Evolutionary conservation across 2,888 invertebrate species (phyloP), one percentile per base, ranked within the genome.

Genomic region (Bombylius discolor): DNA sequence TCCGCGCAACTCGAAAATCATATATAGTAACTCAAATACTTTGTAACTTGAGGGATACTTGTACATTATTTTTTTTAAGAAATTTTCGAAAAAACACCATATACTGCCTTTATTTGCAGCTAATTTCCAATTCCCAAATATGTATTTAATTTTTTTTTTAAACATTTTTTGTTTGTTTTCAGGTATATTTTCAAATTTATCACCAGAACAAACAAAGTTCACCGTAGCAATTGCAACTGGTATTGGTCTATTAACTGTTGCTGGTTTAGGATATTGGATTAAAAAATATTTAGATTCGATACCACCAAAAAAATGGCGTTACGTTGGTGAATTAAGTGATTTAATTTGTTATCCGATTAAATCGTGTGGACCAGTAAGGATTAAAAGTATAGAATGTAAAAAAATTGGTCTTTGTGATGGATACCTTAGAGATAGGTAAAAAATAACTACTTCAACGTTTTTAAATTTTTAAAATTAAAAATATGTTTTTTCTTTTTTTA

Each of bases 301-400:
- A 14, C 60, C 59, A 0, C 62, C 63, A 12, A 61, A 56, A 34
- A 23, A 59, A 56, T 83, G 82, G 83, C 74, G 73, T 46, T 74
- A 76, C 64, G 78, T 81, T 33, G 83, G 83, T 1, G 77, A 77
- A 55, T 67, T 83, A 5, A 77, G 76, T 60, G 75, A 78, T 49
- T 64, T 82, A 5, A 72, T 77, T 57, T 71, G 76, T 7, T 82
- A 78, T 63, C 83, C 83, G 1, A 73, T 83, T 13, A 83, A 83
- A 67, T 82, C 83, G 0, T 78, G 81, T 55, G 80, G 77, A 0
- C 69, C 77, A 0, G 64, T 81, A 33, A 65, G 75, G 4, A 58
- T 78, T 57, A 75, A 71, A 45, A 69, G 70, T n/a, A 77, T 79
- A 59, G 78, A 79, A 62, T 79, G 79, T 63, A 74, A 78, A 1